Base-by-base conservation (phyloP, 2,888 invertebrate species). In the Oscheius onirici region DNA sequence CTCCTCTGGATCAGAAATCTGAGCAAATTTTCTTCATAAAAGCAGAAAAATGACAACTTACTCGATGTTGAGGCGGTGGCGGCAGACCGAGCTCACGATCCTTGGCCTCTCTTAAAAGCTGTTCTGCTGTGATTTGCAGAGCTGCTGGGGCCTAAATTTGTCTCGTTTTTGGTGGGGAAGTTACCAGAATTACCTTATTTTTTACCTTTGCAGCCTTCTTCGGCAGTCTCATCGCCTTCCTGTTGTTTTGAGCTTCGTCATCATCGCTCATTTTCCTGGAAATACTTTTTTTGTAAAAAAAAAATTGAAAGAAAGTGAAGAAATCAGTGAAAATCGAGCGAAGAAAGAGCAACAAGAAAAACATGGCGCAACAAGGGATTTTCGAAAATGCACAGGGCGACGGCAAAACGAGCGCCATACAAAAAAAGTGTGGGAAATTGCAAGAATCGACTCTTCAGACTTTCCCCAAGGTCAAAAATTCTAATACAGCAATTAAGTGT, bases 111-210 rank as follows among this genome's bases (percentile, higher is more conserved):
- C 99, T 91, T 11, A 99, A 90, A 82, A 99, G 90, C 88, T 99
- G 99, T 87, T 99, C 99, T 5, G 99, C 97, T 52, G 99, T 99
- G 72, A 99, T 99, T 91, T 99, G 99, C 78, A 99, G 94, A 88
- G 96, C 95, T 0, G 97, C 97, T 26, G 97, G 96, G 24, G 96
- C 95, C 84, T 85, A 67, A 28, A 82, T n/a, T n/a, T n/a, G n/a
- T n/a, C n/a, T n/a, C 68, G 51, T 1, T 24, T 46, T n/a, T 43
- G 15, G 10, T 40, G n/a, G 8, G 8, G 11, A 49, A 1, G 10
- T 17, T 22, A 60, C 40, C n/a, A 43, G 11, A 26, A 24, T 3
- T 8, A 84, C 86, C 81, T 86, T 86, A 63, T 86, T 86, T 72
- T 86, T 86, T 40, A 86, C 86, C 72, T 80, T 81, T 11, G 84